phyloP scores from a whole-genome alignment of 2,113 vertebrate genomes.

The Arothron firmamentum region DNA sequence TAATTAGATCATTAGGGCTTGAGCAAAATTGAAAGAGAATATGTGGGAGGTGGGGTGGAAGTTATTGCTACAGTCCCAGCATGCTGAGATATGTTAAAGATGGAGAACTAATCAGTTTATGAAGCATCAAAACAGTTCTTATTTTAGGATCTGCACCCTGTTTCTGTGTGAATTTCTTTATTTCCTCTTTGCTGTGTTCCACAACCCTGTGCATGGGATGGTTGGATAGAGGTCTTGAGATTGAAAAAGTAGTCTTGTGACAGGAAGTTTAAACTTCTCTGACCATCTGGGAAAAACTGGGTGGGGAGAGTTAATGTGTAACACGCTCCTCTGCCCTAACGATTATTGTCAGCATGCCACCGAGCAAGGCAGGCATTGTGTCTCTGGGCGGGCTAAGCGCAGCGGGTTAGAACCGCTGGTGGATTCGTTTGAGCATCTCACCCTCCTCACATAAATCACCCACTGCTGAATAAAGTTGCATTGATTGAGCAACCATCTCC shows the following conservation, averaged over 20 bases:
- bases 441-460: slow-evolving; percentile 21
- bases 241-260: slow-evolving; percentile 39
- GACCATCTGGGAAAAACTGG: slow-evolving; percentile 36
- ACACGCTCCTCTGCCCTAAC: slow-evolving; percentile 28
- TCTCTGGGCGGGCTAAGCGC: neutral
- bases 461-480: slow-evolving; percentile 43
- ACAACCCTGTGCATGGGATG: slow-evolving; percentile 12
- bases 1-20: slow-evolving; percentile 73
- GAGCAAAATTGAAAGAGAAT: slow-evolving; percentile 33
- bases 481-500: slow-evolving; percentile 62
- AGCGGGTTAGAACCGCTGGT: neutral
- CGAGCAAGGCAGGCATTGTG: slow-evolving; percentile 52
- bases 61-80: slow-evolving; percentile 35
- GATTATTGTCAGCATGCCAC: slow-evolving; percentile 29
- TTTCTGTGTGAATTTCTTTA: slow-evolving; percentile 13
- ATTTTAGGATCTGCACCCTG: too few species aligned
- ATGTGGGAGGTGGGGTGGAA: slow-evolving; percentile 32
- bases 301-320: slow-evolving; percentile 61
- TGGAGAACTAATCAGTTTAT: slow-evolving; percentile 28
- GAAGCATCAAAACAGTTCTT: too few species aligned
- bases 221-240: slow-evolving; percentile 7
- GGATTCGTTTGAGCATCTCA: slow-evolving; percentile 3
- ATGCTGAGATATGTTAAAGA: slow-evolving; percentile 42
- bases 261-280: slow-evolving; percentile 35
- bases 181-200: slow-evolving; percentile 25